These are phyloP conservation scores for Coelopa frigida DNA, from an alignment of 1,140 invertebrate genomes.

Conservation along the genomic window DNA sequence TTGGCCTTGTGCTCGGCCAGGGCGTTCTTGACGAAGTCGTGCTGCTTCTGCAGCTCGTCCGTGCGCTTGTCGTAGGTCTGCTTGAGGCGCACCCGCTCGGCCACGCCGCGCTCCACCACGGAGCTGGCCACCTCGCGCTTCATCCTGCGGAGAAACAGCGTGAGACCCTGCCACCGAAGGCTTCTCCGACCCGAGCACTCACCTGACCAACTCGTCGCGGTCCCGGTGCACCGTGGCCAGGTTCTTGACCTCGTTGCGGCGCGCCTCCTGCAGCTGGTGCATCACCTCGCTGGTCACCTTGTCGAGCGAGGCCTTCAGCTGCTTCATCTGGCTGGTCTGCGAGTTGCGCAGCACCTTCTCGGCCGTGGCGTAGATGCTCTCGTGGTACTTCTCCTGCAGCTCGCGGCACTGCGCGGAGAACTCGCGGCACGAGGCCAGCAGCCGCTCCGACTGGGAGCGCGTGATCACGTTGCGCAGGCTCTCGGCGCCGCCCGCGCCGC, in stretches of 20 bases:
- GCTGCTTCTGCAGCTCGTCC: constrained; percentile 66
- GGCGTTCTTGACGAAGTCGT: constrained; percentile 64
- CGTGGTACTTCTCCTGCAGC: constrained; percentile 76
- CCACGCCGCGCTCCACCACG: constrained; percentile 74
- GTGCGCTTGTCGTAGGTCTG: constrained; percentile 67
- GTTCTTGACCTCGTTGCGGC: constrained; percentile 79
- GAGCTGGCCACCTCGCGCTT: constrained; percentile 66
- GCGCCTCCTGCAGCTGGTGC: constrained; percentile 70
- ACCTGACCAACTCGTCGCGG: constrained; percentile 79
- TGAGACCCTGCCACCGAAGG: too few species aligned
- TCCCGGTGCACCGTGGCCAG: constrained; percentile 74
- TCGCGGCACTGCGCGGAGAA: constrained; percentile 70
- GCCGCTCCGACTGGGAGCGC: constrained; percentile 59
- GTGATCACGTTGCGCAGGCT: constrained; percentile 21
- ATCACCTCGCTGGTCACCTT: constrained; percentile 76
- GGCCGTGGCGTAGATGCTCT: constrained; percentile 62
- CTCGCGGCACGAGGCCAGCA: constrained; percentile 60
- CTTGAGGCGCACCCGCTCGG: constrained; percentile 67
- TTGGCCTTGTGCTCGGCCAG: constrained; percentile 63
- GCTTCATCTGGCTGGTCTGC: constrained; percentile 72
- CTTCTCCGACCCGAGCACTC: constrained; percentile 25
- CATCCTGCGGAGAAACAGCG: constrained; percentile 46
- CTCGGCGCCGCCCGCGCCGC: constrained; percentile 33
- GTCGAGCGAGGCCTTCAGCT: constrained; percentile 60
- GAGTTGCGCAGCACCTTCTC: constrained; percentile 73